Percentiles rank a stretch among this genome's conserved stretches.
These are phyloP conservation scores for Ivindomyrus marchei DNA, from an alignment of 2,113 vertebrate genomes.

Conservation along the genomic window DNA sequence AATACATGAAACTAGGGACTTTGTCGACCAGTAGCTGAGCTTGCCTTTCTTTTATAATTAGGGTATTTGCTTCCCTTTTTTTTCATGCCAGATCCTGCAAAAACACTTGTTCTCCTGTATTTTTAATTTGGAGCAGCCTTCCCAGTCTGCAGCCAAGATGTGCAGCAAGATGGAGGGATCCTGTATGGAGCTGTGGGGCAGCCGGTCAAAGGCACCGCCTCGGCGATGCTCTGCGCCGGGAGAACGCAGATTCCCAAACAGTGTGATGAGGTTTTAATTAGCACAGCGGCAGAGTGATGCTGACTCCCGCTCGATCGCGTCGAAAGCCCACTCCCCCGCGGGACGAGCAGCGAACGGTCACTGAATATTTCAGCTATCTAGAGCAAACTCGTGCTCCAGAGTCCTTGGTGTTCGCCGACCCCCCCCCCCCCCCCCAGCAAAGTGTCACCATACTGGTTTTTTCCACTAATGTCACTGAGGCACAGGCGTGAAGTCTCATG, in stretches of 20 bases:
- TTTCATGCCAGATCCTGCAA: background rate
- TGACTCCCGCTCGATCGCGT: background rate
- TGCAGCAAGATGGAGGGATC: background rate
- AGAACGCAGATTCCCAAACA: background rate
- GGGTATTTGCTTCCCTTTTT: background rate
- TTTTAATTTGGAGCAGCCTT: background rate
- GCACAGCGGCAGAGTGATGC: no score
- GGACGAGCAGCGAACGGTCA: background rate
- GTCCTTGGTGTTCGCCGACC: background rate
- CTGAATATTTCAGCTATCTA: background rate
- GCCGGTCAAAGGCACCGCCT: background rate
- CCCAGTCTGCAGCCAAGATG: background rate
- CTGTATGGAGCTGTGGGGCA: background rate
- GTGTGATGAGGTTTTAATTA: conserved; percentile 6
- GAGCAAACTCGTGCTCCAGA: background rate
- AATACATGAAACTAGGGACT: background rate
- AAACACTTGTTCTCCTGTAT: background rate
- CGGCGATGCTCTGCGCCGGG: background rate
- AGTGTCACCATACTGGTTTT: background rate
- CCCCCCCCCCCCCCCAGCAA: background rate
- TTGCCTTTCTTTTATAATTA: background rate
- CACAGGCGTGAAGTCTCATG: background rate
- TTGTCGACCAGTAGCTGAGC: background rate
- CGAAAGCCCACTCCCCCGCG: background rate
- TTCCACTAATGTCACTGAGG: background rate